Evolutionary conservation across 1,140 invertebrate genomes (phyloP), one percentile per base, ranked within the genome.

Genomic region (Adoxophyes honmai): DNA sequence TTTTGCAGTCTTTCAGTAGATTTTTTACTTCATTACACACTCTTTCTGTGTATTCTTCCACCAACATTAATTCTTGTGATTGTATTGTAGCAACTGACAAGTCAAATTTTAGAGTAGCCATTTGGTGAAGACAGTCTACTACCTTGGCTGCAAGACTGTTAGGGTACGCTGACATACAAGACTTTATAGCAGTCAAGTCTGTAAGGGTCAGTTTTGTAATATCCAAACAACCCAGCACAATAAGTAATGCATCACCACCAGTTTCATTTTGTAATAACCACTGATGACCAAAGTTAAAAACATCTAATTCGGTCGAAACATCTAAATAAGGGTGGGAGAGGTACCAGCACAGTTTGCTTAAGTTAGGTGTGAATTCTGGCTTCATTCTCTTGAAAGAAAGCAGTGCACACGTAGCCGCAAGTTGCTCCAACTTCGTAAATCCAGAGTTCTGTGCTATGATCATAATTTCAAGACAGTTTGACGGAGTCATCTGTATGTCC

Each of bases 291-390:
- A 88, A 83, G 44, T 76, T 73, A 53, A 86, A 88, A 0, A 82
- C 76, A 18, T 78, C 62, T 37, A 76, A 55, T 66, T 88, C 85
- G 69, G 53, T 72, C 6, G 66, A 59, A n/a, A 67, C 52, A 66
- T 80, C 69, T 55, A 86, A 71, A 55, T 80, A 81, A 48, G 82
- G 77, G 56, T 88, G 82, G 14, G 82, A 85, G 6, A 88, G 62
- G 53, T 88, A 88, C 85, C 85, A 88, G 15, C 70, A 67, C 0
- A 88, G 62, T 57, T 71, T 81, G 6, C 75, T 53, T 48, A 88
- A 64, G 52, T 68, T 64, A 38, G 73, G 62, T 35, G 86, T 68
- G 42, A 74, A 69, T 33, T 79, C 70, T 55, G 71, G 60, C 48
- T 82, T 80, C 83, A 88, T 86, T 11, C 55, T 48, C 35, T 75